Percentiles rank a stretch among this genome's conserved stretches.
phyloP scores from a whole-genome alignment of 1,140 invertebrate species.

The Tetranychus cinnabarinus region DNA sequence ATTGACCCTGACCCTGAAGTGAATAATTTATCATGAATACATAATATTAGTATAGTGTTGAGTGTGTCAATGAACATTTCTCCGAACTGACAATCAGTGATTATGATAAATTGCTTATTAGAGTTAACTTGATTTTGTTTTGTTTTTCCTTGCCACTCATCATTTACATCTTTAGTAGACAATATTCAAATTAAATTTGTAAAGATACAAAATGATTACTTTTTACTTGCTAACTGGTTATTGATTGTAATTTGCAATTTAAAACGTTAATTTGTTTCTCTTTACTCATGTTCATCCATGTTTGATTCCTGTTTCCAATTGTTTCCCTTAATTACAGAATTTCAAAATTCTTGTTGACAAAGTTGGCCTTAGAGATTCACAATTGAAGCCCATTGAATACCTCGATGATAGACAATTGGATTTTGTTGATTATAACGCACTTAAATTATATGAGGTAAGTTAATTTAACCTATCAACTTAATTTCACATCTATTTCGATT shows the following conservation, averaged over 20 bases:
- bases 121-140: too few species aligned
- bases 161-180: too few species aligned
- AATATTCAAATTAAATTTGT: too few species aligned
- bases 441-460: conserved; percentile 1
- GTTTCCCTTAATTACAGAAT: neutral
- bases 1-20: too few species aligned
- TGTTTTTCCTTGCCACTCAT: too few species aligned
- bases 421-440: neutral
- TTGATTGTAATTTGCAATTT: neutral
- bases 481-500: too few species aligned
- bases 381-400: conserved; percentile 2
- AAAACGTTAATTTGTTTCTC: neutral
- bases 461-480: neutral
- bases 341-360: conserved; percentile 1
- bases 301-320: neutral
- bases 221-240: neutral
- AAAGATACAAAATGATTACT: too few species aligned
- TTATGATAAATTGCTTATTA: too few species aligned
- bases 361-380: neutral
- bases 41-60: too few species aligned
- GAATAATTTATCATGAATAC: too few species aligned
- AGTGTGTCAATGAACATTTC: too few species aligned
- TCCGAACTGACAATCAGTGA: too few species aligned
- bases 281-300: neutral
- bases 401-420: conserved; percentile 1